phyloP scores from a whole-genome alignment of 2,113 vertebrate species.

The Mus pahari region DNA sequence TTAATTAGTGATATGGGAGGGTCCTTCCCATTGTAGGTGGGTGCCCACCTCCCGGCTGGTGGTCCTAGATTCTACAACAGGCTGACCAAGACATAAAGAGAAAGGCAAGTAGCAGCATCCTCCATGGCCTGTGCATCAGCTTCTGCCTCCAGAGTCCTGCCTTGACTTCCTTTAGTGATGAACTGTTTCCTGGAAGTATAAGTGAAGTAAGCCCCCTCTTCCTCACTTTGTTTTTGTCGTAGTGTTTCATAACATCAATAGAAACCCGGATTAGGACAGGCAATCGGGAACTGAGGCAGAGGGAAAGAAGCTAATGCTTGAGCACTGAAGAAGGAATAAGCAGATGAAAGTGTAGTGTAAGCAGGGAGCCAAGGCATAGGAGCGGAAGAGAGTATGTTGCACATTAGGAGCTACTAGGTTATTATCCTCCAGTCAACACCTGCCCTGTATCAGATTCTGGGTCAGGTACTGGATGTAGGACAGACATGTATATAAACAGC shows the following conservation, averaged over 20 bases:
- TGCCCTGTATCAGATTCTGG: not conserved
- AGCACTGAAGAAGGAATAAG: not conserved
- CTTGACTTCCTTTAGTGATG: not conserved
- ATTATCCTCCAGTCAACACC: not conserved
- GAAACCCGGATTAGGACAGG: not conserved
- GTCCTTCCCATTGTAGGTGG: not conserved
- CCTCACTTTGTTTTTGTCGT: not conserved
- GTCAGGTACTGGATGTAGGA: not conserved
- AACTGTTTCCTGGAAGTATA: not conserved
- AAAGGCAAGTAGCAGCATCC: not conserved
- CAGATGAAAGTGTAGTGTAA: not conserved
- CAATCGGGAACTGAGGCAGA: not conserved
- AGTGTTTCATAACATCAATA: not conserved
- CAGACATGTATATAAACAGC: not conserved
- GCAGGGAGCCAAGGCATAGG: not conserved
- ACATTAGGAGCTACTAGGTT: not conserved
- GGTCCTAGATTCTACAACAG: not conserved
- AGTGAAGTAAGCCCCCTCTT: not conserved
- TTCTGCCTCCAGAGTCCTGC: not conserved
- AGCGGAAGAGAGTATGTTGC: not conserved
- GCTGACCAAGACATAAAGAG: not conserved
- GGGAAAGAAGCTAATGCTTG: not conserved
- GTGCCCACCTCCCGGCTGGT: not conserved
- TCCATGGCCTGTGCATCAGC: not conserved
- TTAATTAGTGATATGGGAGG: not conserved